phyloP scores from a whole-genome alignment of 2,888 invertebrate species.

The Entomobrya proxima region DNA sequence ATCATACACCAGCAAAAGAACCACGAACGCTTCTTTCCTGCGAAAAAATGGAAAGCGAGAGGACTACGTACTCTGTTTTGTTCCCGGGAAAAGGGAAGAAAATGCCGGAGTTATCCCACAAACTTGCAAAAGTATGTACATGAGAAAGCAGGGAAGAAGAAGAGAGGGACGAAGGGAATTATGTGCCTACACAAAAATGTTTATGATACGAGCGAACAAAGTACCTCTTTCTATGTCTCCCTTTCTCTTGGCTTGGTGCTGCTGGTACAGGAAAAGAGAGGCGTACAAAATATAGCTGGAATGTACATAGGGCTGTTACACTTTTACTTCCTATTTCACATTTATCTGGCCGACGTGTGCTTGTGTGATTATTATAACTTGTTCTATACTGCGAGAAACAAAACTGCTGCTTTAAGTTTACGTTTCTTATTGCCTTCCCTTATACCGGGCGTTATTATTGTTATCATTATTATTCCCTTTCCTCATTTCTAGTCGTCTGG shows the following conservation, averaged over 20 bases:
- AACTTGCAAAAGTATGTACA: constrained; percentile 29
- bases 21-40: constrained; percentile 7
- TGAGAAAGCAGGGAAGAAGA: not conserved
- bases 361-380: not conserved
- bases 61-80: constrained; percentile 6
- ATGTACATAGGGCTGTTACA: constrained; percentile 31
- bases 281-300: not conserved
- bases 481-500: constrained; percentile 39
- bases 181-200: not conserved
- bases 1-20: constrained; percentile 29
- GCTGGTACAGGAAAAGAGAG: not conserved
- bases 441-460: constrained; percentile 43
- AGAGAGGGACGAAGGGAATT: not conserved
- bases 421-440: not conserved
- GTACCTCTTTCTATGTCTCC: constrained; percentile 10
- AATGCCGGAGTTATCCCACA: constrained; percentile 52
- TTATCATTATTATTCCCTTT: constrained; percentile 16
- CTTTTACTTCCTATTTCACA: constrained; percentile 48
- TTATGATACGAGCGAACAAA: not conserved
- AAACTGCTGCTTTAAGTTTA: not conserved
- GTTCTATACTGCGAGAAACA: not conserved
- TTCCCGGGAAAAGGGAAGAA: constrained; percentile 17
- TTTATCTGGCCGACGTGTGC: constrained; percentile 30
- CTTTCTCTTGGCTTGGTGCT: not conserved
- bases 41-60: not conserved